These are phyloP conservation scores for Epinephelus awoara DNA, from an alignment of 2,797 vertebrate species.

Conservation along the genomic window DNA sequence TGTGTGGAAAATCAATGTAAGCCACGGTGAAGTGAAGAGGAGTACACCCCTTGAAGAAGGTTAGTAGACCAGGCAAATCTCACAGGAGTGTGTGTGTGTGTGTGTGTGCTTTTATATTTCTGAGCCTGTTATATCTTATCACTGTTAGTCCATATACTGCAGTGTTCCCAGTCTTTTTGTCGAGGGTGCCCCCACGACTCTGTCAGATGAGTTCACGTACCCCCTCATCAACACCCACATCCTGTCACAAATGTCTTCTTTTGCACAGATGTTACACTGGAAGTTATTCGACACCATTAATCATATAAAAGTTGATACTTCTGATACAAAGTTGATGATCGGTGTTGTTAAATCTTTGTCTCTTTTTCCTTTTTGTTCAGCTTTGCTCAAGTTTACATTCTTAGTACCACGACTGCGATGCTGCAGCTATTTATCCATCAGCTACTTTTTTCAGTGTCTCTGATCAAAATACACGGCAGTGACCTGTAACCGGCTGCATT, in stretches of 20 bases:
- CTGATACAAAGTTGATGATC: too few relatives aligned
- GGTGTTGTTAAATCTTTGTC: background rate
- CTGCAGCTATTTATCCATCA: too few relatives aligned
- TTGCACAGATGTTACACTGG: background rate
- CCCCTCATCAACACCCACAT: background rate
- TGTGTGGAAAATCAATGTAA: constrained; percentile 47
- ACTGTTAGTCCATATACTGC: background rate
- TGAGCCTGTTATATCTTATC: background rate
- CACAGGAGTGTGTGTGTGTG: constrained; percentile 20
- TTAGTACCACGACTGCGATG: too few relatives aligned
- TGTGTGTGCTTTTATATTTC: constrained; percentile 24
- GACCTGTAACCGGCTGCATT: too few relatives aligned
- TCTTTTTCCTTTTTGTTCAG: background rate
- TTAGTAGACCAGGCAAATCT: constrained; percentile 51
- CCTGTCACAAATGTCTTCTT: background rate
- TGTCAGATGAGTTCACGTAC: constrained; percentile 1
- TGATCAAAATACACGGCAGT: too few relatives aligned
- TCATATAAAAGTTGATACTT: background rate
- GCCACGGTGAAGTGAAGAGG: constrained; percentile 39
- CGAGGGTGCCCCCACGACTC: background rate
- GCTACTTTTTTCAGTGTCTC: too few relatives aligned
- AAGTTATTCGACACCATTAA: background rate
- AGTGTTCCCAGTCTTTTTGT: background rate
- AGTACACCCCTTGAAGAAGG: constrained; percentile 33
- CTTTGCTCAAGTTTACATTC: background rate